phyloP scores from a whole-genome alignment of 2,113 vertebrate genomes.

The Onychostoma macrolepis region DNA sequence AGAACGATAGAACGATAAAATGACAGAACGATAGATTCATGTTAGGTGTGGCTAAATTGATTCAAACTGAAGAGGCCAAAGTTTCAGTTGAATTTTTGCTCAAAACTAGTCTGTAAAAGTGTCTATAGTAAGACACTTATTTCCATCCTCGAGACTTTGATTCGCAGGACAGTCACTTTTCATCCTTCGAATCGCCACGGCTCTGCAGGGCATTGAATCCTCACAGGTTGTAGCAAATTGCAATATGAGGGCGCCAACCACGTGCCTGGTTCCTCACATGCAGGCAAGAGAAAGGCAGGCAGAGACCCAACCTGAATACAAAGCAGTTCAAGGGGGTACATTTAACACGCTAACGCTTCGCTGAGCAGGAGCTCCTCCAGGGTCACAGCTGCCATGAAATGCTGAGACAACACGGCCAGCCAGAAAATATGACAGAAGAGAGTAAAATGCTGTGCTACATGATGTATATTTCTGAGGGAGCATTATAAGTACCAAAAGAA shows the following conservation, averaged over 20 bases:
- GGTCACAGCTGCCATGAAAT: slow-evolving; percentile 42
- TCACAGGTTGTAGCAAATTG: slow-evolving; percentile 13
- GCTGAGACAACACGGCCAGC: slow-evolving; percentile 35
- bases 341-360: slow-evolving; percentile 34
- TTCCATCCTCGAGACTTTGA: not conserved
- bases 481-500: not conserved
- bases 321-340: slow-evolving; percentile 29
- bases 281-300: not conserved
- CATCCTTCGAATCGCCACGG: not conserved
- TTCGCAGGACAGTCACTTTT: not conserved
- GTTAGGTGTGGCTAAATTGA: too few relatives aligned
- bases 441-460: slow-evolving; percentile 9
- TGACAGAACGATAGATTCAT: too few relatives aligned
- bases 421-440: slow-evolving; percentile 38
- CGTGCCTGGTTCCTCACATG: slow-evolving; percentile 33
- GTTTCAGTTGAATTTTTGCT: not conserved
- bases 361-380: slow-evolving; percentile 45
- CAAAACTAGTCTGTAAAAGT: not conserved
- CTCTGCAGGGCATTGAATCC: slow-evolving; percentile 10
- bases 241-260: slow-evolving; percentile 27
- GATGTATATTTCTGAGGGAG: not conserved
- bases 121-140: not conserved
- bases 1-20: too few relatives aligned
- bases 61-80: too few relatives aligned
- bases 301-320: slow-evolving; percentile 32